These are phyloP conservation scores for Melanogrammus aeglefinus DNA, from an alignment of 2,797 vertebrate species.

Conservation along the genomic window DNA sequence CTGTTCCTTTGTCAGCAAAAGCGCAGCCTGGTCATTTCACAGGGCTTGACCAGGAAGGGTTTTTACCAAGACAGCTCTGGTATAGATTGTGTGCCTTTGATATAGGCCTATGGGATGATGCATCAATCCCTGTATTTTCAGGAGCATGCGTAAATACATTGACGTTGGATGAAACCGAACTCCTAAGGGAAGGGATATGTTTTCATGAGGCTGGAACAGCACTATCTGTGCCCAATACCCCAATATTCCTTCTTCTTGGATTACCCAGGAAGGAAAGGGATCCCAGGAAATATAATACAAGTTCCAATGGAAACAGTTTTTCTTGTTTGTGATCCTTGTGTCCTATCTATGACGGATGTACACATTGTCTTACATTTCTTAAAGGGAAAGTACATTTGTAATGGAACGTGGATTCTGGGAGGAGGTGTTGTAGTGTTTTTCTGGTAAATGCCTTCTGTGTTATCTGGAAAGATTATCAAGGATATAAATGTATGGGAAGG, in stretches of 20 bases:
- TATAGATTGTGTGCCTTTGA: not conserved
- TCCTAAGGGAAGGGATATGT: not conserved
- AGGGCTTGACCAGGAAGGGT: not conserved
- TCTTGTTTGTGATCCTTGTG: not conserved
- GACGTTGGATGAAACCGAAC: not conserved
- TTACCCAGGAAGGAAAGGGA: not conserved
- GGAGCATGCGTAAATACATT: not conserved
- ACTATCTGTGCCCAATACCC: no score
- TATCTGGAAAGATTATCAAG: not conserved
- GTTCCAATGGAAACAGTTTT: not conserved
- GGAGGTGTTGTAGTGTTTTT: not conserved
- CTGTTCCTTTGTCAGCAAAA: not conserved
- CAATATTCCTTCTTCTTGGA: no score
- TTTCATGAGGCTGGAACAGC: not conserved
- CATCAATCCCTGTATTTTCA: not conserved
- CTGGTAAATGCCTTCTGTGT: not conserved
- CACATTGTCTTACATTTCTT: not conserved
- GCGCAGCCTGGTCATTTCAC: not conserved
- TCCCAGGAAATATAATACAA: not conserved
- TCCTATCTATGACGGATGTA: not conserved
- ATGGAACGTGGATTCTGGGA: not conserved
- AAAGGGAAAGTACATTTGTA: not conserved
- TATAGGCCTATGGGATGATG: not conserved
- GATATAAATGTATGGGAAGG: not conserved
- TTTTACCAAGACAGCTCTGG: not conserved